These are phyloP conservation scores for Torymus aiolomorphi DNA, from an alignment of 2,888 invertebrate genomes.

Conservation along the genomic window DNA sequence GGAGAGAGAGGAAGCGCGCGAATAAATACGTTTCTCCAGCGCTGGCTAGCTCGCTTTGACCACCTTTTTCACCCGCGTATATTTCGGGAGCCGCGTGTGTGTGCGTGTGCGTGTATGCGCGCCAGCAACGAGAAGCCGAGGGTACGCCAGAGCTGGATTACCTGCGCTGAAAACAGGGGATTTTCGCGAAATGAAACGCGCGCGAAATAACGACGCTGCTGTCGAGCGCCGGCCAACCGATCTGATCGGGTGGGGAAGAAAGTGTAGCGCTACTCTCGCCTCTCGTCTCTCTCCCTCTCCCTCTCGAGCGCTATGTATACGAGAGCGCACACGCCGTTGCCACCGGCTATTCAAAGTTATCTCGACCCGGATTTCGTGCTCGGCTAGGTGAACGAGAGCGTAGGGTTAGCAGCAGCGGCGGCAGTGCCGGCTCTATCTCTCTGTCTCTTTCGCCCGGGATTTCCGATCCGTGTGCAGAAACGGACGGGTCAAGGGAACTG, in stretches of 20 bases:
- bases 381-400: not conserved
- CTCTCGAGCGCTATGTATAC: too few species aligned
- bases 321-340: not conserved
- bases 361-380: slow-evolving; percentile 38
- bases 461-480: slow-evolving; percentile 34
- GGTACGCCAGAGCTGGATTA: slow-evolving; percentile 36
- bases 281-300: too few species aligned
- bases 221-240: not conserved
- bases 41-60: not conserved
- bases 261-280: not conserved
- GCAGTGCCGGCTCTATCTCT: not conserved
- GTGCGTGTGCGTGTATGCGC: not conserved
- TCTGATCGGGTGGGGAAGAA: slow-evolving; percentile 11
- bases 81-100: slow-evolving; percentile 8
- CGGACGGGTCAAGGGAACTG: slow-evolving; percentile 37
- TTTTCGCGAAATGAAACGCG: slow-evolving; percentile 54
- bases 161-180: slow-evolving; percentile 52
- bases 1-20: not conserved
- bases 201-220: not conserved
- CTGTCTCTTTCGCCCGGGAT: slow-evolving; percentile 20
- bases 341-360: slow-evolving; percentile 40
- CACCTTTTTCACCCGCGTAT: slow-evolving; percentile 11
- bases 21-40: slow-evolving; percentile 11
- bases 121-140: too few species aligned
- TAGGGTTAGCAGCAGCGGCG: too few species aligned